Evolutionary conservation across 2,888 invertebrate genomes (phyloP).

Genomic region (Fragum whitleyi): DNA sequence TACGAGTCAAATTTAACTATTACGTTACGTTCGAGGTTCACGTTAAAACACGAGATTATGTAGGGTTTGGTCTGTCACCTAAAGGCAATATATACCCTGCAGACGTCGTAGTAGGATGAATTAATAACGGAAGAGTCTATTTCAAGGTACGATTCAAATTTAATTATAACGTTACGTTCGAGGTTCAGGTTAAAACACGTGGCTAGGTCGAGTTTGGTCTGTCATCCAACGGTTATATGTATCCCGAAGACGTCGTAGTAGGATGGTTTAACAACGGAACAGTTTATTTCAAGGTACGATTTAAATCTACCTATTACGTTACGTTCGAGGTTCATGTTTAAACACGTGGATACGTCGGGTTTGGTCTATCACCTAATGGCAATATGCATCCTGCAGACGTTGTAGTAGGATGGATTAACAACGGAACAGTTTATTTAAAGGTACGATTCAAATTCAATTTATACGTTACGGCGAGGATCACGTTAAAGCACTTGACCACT

Average conservation of each 20-base stretch:
- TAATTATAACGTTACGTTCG: background rate
- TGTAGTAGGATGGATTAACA: background rate
- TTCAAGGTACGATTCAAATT: slow-evolving; percentile 30
- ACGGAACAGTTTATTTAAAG: background rate
- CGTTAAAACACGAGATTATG: slow-evolving; percentile 23
- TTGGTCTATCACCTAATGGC: background rate
- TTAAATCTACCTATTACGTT: background rate
- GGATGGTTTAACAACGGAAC: slow-evolving; percentile 40
- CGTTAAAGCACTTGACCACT: slow-evolving; percentile 3
- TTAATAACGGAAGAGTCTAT: slow-evolving; percentile 31
- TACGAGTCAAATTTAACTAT: background rate
- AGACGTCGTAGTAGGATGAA: slow-evolving; percentile 51
- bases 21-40: background rate
- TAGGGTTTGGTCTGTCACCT: slow-evolving; percentile 48
- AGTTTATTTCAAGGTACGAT: slow-evolving; percentile 29
- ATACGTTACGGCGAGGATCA: background rate
- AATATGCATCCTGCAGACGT: background rate
- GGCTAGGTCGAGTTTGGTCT: slow-evolving; percentile 31
- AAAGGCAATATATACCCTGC: slow-evolving; percentile 57
- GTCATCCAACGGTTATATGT: background rate
- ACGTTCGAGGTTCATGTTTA: background rate
- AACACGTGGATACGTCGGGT: background rate
- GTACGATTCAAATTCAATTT: no score
- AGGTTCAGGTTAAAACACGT: slow-evolving; percentile 57
- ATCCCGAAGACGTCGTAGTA: background rate